Base-by-base conservation (phyloP, 1,140 invertebrate species). In the Monochamus saltuarius region DNA sequence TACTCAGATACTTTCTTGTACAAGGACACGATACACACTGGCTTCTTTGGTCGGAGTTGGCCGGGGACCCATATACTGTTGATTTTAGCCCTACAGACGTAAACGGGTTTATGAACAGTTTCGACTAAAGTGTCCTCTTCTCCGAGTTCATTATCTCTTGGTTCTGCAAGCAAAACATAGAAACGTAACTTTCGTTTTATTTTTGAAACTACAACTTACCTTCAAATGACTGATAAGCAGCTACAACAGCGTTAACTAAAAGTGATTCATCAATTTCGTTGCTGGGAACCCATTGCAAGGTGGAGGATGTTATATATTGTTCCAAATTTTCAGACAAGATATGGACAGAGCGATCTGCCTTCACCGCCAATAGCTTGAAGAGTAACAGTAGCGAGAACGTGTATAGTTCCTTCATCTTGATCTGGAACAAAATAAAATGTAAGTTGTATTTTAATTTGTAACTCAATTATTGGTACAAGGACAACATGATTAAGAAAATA, bases 21-120 rank as follows among this genome's bases (percentile, higher is more conserved):
- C 29, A 83, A 74, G 7, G 87, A 84, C 4, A 90, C 85, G 9
- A 84, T 82, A 68, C 90, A 92, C 1, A 74, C 75, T 73, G 61
- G 76, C 67, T 55, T 73, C 68, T 79, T 78, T 50, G 79, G 82
- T 68, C 79, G 79, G 62, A 83, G 76, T 75, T 86, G 82, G 2
- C 90, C 90, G 7, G 87, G 81, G 7, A 90, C 83, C 82, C 84
- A 88, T 35, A 88, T 79, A 1, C 87, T 86, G 67, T 85, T 85
- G 56, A 88, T 83, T 53, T 80, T 78, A 2, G 85, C 86, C 50
- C 89, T 81, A 73, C 90, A 92, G 1, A 92, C 82, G 77, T 87
- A 90, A 34, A 91, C 83, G 80, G 55, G 55, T 38, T 56, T 16
- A 6, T 29, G 2, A 29, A 29, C 22, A 6, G 22, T 29, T 13